Conservation (phyloP, 2,888 invertebrate species). For the Tipula vernalis region DNA sequence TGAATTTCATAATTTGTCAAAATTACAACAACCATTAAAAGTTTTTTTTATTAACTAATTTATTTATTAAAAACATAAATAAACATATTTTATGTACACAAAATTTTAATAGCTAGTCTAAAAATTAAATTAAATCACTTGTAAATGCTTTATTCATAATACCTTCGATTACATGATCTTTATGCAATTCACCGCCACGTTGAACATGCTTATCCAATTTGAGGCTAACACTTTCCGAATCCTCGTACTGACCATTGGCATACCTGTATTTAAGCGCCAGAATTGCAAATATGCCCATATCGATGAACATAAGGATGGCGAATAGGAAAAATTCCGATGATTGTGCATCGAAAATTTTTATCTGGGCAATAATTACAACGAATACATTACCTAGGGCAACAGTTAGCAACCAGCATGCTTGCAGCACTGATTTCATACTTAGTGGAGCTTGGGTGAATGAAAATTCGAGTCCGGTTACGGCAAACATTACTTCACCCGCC, state of each 20-base stretch:
- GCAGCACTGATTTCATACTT: constrained; percentile 89
- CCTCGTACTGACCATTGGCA: constrained; percentile 32
- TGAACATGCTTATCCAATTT: constrained; percentile 25
- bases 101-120: background rate
- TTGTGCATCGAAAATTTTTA: constrained; percentile 28
- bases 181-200: background rate
- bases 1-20: background rate
- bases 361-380: constrained; percentile 53
- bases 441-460: constrained; percentile 88
- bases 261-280: constrained; percentile 75
- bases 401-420: constrained; percentile 85
- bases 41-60: background rate
- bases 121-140: constrained; percentile 11
- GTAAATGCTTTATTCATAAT: constrained; percentile 13
- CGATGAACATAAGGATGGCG: constrained; percentile 70
- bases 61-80: background rate
- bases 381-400: constrained; percentile 89
- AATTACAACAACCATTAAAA: background rate
- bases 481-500: constrained; percentile 89
- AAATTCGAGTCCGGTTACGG: constrained; percentile 90
- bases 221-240: background rate
- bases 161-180: background rate
- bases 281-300: constrained; percentile 67
- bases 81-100: background rate
- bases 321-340: constrained; percentile 79